These are phyloP conservation scores for Empidonax alnorum DNA, from an alignment of 2,113 vertebrate genomes.

Conservation along the genomic window DNA sequence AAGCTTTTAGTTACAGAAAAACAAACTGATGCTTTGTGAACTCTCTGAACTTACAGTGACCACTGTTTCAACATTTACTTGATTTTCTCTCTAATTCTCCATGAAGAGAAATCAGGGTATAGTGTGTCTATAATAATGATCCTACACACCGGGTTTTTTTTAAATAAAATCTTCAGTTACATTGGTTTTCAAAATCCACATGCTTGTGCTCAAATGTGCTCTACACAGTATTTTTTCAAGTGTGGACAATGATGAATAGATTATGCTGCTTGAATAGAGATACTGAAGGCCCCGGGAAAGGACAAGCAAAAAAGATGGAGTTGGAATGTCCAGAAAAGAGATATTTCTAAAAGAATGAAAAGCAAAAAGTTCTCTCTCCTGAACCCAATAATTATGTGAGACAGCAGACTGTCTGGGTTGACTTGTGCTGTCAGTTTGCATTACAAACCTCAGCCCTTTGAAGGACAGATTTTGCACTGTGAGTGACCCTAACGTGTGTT, in stretches of 20 bases:
- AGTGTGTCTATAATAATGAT: not conserved
- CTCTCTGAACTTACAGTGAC: constrained; percentile 79
- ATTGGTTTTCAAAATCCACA: not conserved
- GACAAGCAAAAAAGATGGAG: constrained; percentile 78
- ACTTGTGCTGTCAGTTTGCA: constrained; percentile 75
- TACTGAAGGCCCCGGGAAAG: constrained; percentile 76
- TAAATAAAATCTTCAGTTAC: not conserved
- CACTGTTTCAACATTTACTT: constrained; percentile 76
- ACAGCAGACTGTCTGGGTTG: constrained; percentile 72
- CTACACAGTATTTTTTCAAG: not conserved
- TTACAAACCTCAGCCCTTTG: not conserved
- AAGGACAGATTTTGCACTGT: not conserved
- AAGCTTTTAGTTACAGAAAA: constrained; percentile 80
- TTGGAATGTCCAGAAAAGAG: constrained; percentile 80
- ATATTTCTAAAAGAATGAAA: constrained; percentile 80
- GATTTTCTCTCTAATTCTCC: constrained; percentile 79
- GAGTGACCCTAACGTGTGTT: not conserved
- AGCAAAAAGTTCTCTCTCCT: constrained; percentile 77
- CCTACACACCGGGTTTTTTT: not conserved
- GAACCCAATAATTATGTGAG: constrained; percentile 79
- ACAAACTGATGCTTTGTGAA: constrained; percentile 74
- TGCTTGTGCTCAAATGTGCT: not conserved
- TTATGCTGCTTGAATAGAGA: constrained; percentile 77
- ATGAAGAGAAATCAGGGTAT: constrained; percentile 81
- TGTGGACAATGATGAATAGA: constrained; percentile 76